These are phyloP conservation scores for Batillaria attramentaria DNA, from an alignment of 1,140 invertebrate species.

Conservation along the genomic window DNA sequence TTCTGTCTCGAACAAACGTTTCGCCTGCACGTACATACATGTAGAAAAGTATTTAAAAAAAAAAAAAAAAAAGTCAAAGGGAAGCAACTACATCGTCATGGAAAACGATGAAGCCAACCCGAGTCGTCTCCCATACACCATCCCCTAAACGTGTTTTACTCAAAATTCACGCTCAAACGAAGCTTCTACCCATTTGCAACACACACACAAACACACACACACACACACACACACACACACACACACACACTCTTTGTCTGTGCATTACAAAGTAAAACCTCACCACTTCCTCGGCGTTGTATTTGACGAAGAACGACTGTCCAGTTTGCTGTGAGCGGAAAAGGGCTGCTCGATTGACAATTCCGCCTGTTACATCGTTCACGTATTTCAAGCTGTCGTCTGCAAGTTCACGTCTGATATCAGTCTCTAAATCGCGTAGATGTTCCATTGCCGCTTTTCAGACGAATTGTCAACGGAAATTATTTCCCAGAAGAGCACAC, in stretches of 20 bases:
- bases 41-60: neutral
- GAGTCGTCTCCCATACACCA: neutral
- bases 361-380: conserved; percentile 47
- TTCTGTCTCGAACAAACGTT: conserved; percentile 29
- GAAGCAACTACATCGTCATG: neutral
- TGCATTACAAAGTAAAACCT: neutral
- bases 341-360: neutral
- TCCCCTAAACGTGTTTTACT: neutral
- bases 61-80: neutral
- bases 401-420: conserved; percentile 55
- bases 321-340: too few relatives aligned
- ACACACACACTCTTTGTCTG: neutral
- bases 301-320: too few relatives aligned
- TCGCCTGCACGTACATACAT: conserved; percentile 5
- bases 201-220: neutral
- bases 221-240: conserved; percentile 6
- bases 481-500: too few relatives aligned
- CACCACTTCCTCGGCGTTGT: too few relatives aligned
- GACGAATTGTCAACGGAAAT: too few relatives aligned
- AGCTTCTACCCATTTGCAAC: neutral
- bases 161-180: neutral
- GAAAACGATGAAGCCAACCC: conserved; percentile 14
- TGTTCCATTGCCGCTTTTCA: too few relatives aligned
- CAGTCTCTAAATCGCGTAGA: conserved; percentile 47
- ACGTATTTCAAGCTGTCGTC: too few relatives aligned